A percentile compares a stretch with the other conserved stretches of the same genome.
phyloP scores from a whole-genome alignment of 2,797 vertebrate species.

The Bucorvus abyssinicus region DNA sequence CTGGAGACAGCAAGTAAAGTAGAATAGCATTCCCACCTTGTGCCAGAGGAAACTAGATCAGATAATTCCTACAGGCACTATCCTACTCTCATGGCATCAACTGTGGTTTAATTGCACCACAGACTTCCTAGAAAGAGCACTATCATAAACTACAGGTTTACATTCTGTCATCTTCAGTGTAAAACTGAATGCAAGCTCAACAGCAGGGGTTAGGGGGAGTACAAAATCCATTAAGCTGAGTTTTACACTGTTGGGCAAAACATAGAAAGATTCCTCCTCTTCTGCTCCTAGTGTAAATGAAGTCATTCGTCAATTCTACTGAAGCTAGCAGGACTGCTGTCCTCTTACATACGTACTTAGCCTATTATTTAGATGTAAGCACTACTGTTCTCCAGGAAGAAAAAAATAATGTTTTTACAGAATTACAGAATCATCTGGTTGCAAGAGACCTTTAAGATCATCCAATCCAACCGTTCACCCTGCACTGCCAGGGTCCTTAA shows the following conservation, averaged over 20 bases:
- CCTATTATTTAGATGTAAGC: background rate
- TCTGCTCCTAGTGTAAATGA: background rate
- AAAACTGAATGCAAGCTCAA: background rate
- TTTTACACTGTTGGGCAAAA: background rate
- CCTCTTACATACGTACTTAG: background rate
- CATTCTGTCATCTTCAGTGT: background rate
- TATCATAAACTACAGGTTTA: background rate
- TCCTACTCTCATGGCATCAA: background rate
- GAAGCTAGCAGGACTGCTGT: background rate
- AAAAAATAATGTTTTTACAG: background rate
- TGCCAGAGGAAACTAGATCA: background rate
- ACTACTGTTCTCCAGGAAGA: background rate
- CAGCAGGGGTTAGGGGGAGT: background rate
- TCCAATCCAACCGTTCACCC: no score
- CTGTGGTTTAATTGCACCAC: background rate
- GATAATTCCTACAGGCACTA: background rate
- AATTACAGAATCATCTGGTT: no score
- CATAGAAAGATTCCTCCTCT: background rate
- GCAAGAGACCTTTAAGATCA: no score
- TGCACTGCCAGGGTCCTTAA: no score
- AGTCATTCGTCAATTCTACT: background rate
- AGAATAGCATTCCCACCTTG: background rate
- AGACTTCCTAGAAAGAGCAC: background rate
- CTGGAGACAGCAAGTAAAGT: background rate
- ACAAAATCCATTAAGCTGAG: background rate